A percentile compares a stretch with the other conserved stretches of the same genome.
These are phyloP conservation scores for Pipistrellus kuhlii DNA, from an alignment of 2,797 vertebrate genomes.

Conservation along the genomic window DNA sequence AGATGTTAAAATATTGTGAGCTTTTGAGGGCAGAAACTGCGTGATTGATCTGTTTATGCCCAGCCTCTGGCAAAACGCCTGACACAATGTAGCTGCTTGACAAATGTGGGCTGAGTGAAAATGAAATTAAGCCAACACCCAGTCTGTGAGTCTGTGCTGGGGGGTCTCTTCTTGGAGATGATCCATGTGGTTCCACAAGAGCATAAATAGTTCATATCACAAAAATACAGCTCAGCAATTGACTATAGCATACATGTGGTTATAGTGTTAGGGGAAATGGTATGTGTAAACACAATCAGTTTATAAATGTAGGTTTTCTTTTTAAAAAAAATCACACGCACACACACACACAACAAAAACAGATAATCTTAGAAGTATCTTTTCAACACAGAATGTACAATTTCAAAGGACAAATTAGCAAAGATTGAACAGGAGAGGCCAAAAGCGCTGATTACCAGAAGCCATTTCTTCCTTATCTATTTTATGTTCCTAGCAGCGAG, in stretches of 20 bases:
- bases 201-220: not conserved
- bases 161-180: not conserved
- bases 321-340: not conserved
- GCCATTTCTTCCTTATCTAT: constrained; percentile 72
- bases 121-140: not conserved
- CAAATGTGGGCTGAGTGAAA: not conserved
- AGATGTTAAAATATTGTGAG: not conserved
- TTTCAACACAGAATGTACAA: constrained; percentile 75
- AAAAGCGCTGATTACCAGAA: constrained; percentile 76
- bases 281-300: constrained; percentile 36
- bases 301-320: constrained; percentile 31
- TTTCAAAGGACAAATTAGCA: constrained; percentile 83
- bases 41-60: not conserved
- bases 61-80: not conserved
- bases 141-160: not conserved
- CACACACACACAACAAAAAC: constrained; percentile 10
- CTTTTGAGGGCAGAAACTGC: not conserved
- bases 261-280: not conserved
- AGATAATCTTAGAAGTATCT: constrained; percentile 78
- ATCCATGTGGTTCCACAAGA: not conserved
- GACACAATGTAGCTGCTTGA: not conserved
- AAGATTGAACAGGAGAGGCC: constrained; percentile 71
- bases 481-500: constrained; percentile 58
- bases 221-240: not conserved
- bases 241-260: not conserved